Evolutionary conservation across 2,888 invertebrate species (phyloP).

Genomic region (Nemapogon koenigi): DNA sequence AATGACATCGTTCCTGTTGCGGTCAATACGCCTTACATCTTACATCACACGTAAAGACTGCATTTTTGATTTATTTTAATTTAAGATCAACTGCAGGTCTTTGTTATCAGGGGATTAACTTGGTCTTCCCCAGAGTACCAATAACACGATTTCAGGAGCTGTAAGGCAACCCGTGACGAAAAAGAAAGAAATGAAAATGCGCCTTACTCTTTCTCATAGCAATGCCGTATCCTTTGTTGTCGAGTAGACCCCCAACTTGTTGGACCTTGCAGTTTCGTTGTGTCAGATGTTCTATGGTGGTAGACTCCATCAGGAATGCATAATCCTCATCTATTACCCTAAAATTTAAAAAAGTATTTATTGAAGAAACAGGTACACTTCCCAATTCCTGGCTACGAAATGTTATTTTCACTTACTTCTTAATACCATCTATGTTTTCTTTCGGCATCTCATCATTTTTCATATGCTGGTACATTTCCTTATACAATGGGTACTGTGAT

Average conservation of each 20-base stretch:
- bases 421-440: constrained; percentile 69
- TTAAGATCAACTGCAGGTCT: no score
- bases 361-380: no score
- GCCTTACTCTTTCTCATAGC: constrained; percentile 81
- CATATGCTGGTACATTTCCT: constrained; percentile 82
- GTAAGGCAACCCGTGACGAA: no score
- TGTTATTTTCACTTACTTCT: constrained; percentile 49
- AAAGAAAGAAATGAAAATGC: no score
- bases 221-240: constrained; percentile 87
- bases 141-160: no score
- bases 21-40: no score
- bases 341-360: constrained; percentile 1
- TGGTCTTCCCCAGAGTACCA: no score
- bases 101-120: no score
- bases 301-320: constrained; percentile 91
- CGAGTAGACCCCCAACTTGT: constrained; percentile 74
- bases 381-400: no score
- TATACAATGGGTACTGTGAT: constrained; percentile 74
- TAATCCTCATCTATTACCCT: constrained; percentile 52
- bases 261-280: constrained; percentile 78
- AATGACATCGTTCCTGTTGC: no score
- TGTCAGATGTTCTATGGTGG: constrained; percentile 83
- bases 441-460: constrained; percentile 57
- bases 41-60: no score
- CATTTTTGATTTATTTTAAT: no score